phyloP scores from a whole-genome alignment of 2,888 invertebrate genomes.

The Macrostomum cliftonense region DNA sequence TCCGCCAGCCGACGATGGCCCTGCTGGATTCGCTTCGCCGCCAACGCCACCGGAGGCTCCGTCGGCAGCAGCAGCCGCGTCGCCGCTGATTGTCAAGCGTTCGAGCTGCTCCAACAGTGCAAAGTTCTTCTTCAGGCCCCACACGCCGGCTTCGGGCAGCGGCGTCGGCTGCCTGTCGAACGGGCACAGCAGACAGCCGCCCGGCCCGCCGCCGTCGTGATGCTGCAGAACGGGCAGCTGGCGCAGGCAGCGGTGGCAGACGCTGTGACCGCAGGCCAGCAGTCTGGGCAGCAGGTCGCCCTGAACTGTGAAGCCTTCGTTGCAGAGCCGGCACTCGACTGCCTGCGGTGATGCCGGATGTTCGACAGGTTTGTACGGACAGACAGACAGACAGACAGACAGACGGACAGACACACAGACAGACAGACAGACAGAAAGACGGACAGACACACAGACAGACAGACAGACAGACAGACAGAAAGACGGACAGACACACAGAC shows the following conservation, averaged over 20 bases:
- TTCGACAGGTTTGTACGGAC: too few relatives aligned
- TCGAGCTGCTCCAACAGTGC: conserved; percentile 44
- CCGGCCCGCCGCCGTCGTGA: conserved; percentile 16
- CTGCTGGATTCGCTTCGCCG: too few relatives aligned
- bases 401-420: too few relatives aligned
- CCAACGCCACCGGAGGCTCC: too few relatives aligned
- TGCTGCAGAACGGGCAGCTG: conserved; percentile 31
- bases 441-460: too few relatives aligned
- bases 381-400: too few relatives aligned
- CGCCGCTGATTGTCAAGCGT: conserved; percentile 24
- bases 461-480: too few relatives aligned
- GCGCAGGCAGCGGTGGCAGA: conserved; percentile 44
- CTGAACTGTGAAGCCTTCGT: conserved; percentile 43
- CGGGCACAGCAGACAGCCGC: conserved; percentile 41
- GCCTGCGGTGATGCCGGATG: too few relatives aligned
- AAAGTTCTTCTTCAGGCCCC: conserved; percentile 45
- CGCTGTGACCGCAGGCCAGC: conserved; percentile 39
- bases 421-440: too few relatives aligned
- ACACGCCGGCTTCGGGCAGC: conserved; percentile 39
- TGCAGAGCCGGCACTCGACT: conserved; percentile 43
- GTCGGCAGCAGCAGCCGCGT: too few relatives aligned
- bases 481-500: too few relatives aligned
- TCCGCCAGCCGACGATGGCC: too few relatives aligned
- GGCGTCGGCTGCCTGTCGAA: conserved; percentile 45
- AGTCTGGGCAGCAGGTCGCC: conserved; percentile 44